A percentile compares a stretch with the other conserved stretches of the same genome.
Evolutionary conservation across 2,888 invertebrate genomes (phyloP).

Genomic region (Scaptomyza flava): DNA sequence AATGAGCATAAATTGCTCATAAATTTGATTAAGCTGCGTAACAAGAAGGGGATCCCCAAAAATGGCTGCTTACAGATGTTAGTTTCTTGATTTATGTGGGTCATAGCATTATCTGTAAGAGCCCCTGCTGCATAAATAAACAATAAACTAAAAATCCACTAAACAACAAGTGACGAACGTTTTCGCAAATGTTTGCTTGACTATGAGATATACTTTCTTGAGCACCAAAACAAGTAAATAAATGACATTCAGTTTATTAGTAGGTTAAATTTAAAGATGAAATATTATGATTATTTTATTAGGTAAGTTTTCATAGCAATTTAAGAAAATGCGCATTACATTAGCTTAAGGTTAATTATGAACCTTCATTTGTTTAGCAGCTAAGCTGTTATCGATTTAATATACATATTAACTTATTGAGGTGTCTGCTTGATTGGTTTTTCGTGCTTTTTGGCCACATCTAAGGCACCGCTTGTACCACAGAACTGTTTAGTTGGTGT

Average conservation of each 20-base stretch:
- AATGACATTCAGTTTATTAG: neutral
- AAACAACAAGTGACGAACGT: neutral
- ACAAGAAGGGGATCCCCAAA: slow-evolving; percentile 19
- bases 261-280: neutral
- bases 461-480: slow-evolving; percentile 34
- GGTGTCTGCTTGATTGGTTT: slow-evolving; percentile 7
- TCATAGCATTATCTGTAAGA: slow-evolving; percentile 20
- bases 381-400: slow-evolving; percentile 14
- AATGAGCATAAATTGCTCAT: slow-evolving; percentile 73
- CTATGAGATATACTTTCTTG: neutral
- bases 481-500: slow-evolving; percentile 57
- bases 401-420: slow-evolving; percentile 4
- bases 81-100: slow-evolving; percentile 59
- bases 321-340: neutral
- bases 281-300: slow-evolving; percentile 1
- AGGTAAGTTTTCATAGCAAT: neutral
- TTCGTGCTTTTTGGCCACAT: slow-evolving; percentile 49
- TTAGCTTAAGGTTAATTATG: slow-evolving; percentile 5
- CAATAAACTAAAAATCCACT: slow-evolving; percentile 11
- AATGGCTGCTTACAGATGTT: slow-evolving; percentile 1
- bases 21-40: slow-evolving; percentile 69
- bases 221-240: neutral
- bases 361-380: neutral
- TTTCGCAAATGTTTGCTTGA: too few species aligned
- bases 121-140: slow-evolving; percentile 20